phyloP scores from a whole-genome alignment of 2,888 invertebrate species.

The Trissoscelio sp. region DNA sequence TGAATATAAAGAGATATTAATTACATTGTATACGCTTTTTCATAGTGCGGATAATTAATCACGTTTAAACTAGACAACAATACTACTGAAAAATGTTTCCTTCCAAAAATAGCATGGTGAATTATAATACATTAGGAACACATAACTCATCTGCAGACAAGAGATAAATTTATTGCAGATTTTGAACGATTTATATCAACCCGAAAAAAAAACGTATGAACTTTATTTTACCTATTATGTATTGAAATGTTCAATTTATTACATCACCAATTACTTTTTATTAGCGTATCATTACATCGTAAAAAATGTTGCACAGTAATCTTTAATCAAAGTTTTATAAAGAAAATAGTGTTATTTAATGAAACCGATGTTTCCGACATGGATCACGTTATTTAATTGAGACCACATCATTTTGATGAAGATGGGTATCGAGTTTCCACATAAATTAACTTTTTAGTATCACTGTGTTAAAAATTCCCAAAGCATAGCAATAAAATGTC shows the following conservation, averaged over 20 bases:
- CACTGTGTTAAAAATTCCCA: constrained; percentile 1
- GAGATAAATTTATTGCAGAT: neutral
- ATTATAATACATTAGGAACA: neutral
- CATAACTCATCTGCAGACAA: neutral
- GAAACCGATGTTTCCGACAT: neutral
- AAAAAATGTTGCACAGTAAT: no score
- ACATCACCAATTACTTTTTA: neutral
- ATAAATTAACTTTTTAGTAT: constrained; percentile 33
- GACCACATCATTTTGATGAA: neutral
- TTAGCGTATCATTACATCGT: neutral
- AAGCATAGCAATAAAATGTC: constrained; percentile 5
- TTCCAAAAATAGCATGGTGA: neutral
- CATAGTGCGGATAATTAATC: neutral
- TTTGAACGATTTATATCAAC: no score
- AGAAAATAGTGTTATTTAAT: no score
- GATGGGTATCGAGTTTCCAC: constrained; percentile 15
- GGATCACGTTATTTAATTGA: neutral
- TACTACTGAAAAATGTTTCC: neutral
- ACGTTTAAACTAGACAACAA: neutral
- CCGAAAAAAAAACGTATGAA: neutral
- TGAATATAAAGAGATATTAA: constrained; percentile 3
- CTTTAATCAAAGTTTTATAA: no score
- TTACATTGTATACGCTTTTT: neutral
- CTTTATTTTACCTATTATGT: neutral
- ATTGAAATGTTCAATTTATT: neutral